Conservation (phyloP, 2,113 vertebrate genomes). For the Myotis lucifugus region DNA sequence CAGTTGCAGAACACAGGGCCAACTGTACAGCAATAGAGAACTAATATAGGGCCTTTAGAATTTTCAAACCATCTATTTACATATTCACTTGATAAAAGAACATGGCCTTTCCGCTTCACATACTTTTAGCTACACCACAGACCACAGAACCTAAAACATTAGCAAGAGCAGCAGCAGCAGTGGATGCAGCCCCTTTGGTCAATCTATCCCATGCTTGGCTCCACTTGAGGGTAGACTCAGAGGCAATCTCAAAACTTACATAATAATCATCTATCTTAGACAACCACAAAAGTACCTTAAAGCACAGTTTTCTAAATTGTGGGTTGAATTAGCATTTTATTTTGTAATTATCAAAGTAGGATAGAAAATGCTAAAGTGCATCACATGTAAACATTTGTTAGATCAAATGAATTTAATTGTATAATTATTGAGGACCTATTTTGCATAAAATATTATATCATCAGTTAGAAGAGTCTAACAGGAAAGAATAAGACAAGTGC, state of each 20-base stretch:
- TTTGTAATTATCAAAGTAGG: neutral
- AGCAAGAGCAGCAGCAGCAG: neutral
- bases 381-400: neutral
- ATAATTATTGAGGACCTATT: neutral
- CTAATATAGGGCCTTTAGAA: neutral
- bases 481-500: neutral
- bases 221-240: neutral
- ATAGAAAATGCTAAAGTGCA: neutral
- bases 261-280: neutral
- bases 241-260: neutral
- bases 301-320: neutral
- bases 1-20: neutral
- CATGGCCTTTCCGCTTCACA: neutral
- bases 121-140: neutral
- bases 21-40: neutral
- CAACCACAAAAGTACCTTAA: neutral
- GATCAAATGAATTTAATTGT: neutral
- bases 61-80: neutral
- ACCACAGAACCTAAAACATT: neutral
- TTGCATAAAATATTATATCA: neutral
- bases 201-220: neutral
- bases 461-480: neutral
- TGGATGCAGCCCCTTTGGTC: rapidly evolving
- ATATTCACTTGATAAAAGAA: neutral
- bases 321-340: neutral